Conservation (phyloP, 2,113 vertebrate species). For the Alouatta palliata region DNA sequence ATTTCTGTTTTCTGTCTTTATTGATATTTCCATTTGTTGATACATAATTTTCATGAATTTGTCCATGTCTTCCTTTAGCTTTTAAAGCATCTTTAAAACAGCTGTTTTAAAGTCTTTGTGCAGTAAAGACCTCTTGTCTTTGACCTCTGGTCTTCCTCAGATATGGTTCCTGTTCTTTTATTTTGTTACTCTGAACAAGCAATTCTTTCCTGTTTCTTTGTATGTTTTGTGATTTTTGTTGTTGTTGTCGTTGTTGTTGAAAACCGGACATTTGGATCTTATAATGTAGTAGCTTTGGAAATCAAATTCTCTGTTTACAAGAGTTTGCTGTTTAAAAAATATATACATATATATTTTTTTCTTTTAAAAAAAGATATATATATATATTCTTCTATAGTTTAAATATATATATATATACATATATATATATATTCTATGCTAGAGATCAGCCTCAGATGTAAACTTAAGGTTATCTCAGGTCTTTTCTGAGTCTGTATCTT, state of each 20-base stretch:
- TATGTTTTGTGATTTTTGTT: not conserved
- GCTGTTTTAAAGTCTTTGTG: not conserved
- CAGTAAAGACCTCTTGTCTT: not conserved
- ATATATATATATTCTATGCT: not conserved
- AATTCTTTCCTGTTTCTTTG: not conserved
- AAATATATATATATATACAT: not conserved
- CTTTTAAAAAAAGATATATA: not conserved
- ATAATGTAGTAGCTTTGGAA: not conserved
- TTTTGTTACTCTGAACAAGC: not conserved
- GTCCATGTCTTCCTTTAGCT: not conserved
- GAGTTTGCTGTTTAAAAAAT: not conserved
- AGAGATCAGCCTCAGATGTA: not conserved
- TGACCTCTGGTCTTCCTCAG: not conserved
- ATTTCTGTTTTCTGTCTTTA: not conserved
- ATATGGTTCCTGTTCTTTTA: not conserved
- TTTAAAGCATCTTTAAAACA: not conserved
- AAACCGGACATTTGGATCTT: not conserved
- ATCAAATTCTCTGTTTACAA: not conserved
- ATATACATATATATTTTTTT: not conserved
- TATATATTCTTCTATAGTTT: not conserved
- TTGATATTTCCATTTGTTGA: not conserved
- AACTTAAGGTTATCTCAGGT: not conserved
- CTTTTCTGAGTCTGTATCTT: not conserved
- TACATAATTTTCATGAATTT: not conserved
- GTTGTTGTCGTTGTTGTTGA: not conserved